Percentiles rank a stretch among this genome's conserved stretches.
These are phyloP conservation scores for Jordanella pulchra DNA, from an alignment of 2,797 vertebrate genomes.

Conservation along the genomic window DNA sequence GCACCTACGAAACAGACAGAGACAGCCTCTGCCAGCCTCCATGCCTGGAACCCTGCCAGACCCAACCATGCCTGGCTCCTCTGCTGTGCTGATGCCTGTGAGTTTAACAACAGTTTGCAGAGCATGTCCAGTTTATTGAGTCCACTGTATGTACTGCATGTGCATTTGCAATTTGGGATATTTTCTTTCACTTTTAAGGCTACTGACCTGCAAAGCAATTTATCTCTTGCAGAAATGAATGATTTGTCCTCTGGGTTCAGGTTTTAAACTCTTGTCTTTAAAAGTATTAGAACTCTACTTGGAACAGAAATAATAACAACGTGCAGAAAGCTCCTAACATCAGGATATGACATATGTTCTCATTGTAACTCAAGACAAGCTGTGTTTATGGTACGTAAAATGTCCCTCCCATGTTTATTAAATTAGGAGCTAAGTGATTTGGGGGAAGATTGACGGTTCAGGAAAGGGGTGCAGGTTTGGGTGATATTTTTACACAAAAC, in stretches of 20 bases:
- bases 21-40: conserved; percentile 98
- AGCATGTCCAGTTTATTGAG: conserved; percentile 33
- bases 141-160: conserved; percentile 4
- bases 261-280: conserved; percentile 35
- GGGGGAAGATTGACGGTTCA: conserved; percentile 78
- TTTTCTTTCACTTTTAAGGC: conserved; percentile 29
- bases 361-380: conserved; percentile 77
- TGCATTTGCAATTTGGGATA: conserved; percentile 18
- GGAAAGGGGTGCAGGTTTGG: conserved; percentile 81
- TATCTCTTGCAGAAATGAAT: conserved; percentile 15
- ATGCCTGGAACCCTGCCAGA: conserved; percentile 98
- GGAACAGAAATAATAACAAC: conserved; percentile 58
- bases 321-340: conserved; percentile 51
- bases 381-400: conserved; percentile 71
- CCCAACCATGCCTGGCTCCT: conserved; percentile 98
- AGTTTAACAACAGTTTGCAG: conserved; percentile 77
- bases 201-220: conserved; percentile 14
- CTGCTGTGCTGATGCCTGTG: conserved; percentile 97
- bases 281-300: conserved; percentile 33
- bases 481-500: conserved; percentile 87
- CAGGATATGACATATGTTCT: conserved; percentile 77
- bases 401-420: conserved; percentile 75
- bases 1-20: conserved; percentile 98
- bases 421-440: conserved; percentile 77
- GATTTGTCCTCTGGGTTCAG: conserved; percentile 11